Conservation (phyloP, 2,113 vertebrate genomes). For the Elachura formosa region DNA sequence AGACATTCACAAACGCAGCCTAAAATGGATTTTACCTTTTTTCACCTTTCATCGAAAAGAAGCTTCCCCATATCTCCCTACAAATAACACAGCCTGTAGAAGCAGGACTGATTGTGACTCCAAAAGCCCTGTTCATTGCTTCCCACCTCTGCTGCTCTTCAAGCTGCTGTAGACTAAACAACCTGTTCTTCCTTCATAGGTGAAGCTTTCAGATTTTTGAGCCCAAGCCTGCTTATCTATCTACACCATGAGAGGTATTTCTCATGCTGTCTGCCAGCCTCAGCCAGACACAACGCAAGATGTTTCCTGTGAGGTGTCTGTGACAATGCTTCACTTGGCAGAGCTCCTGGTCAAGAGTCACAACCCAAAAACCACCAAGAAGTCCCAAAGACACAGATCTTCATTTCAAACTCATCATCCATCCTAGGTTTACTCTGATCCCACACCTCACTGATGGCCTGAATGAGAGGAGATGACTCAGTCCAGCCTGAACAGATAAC, state of each 20-base stretch:
- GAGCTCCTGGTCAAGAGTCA: background rate
- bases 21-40: background rate
- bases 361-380: background rate
- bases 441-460: background rate
- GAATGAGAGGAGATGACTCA: accelerated
- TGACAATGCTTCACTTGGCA: background rate
- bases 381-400: background rate
- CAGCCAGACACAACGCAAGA: background rate
- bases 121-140: background rate
- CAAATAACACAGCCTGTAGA: background rate
- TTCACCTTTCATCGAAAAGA: background rate
- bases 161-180: background rate
- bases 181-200: background rate
- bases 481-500: background rate
- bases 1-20: background rate
- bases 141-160: background rate
- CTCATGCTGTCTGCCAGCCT: background rate
- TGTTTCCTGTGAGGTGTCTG: background rate
- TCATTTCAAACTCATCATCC: background rate
- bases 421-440: background rate
- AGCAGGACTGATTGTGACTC: background rate
- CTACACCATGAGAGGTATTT: background rate
- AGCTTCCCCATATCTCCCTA: background rate
- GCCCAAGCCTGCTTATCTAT: background rate
- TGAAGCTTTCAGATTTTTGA: background rate